These are phyloP conservation scores for Pachyrhynchus sulphureomaculatus DNA, from an alignment of 1,140 invertebrate species.

Conservation along the genomic window DNA sequence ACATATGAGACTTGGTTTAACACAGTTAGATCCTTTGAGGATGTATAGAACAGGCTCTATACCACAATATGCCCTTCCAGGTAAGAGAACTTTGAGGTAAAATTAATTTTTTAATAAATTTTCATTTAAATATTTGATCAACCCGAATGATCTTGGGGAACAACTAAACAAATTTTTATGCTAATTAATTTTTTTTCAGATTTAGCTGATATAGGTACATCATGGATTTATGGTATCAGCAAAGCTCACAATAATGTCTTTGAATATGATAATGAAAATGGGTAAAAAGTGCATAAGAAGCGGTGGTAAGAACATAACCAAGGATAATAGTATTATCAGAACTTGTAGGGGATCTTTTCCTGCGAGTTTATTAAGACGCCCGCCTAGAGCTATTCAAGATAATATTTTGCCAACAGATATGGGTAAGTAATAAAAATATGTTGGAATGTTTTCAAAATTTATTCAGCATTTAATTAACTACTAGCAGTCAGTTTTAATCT, in stretches of 20 bases:
- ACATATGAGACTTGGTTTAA: constrained; percentile 88
- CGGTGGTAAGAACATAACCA: constrained; percentile 40
- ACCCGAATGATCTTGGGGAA: too few relatives aligned
- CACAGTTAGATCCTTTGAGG: constrained; percentile 75
- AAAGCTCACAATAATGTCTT: constrained; percentile 79
- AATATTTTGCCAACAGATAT: constrained; percentile 54
- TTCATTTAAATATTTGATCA: too few relatives aligned
- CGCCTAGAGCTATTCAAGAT: constrained; percentile 56
- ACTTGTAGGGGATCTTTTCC: constrained; percentile 80
- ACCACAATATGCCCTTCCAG: constrained; percentile 88
- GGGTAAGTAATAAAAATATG: too few relatives aligned
- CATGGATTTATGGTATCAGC: constrained; percentile 91
- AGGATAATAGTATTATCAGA: constrained; percentile 68
- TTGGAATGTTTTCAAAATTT: too few relatives aligned
- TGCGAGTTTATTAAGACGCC: constrained; percentile 65
- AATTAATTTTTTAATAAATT: too few relatives aligned
- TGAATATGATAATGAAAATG: constrained; percentile 54
- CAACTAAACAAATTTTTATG: too few relatives aligned
- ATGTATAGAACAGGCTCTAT: constrained; percentile 61
- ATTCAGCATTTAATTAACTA: too few relatives aligned
- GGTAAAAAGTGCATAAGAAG: constrained; percentile 43
- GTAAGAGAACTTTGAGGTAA: too few relatives aligned
- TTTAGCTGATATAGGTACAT: constrained; percentile 71
- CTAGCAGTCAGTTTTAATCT: too few relatives aligned
- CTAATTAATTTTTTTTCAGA: constrained; percentile 54